Base-by-base conservation (phyloP, 2,888 invertebrate genomes). In the Torymus tubicola region DNA sequence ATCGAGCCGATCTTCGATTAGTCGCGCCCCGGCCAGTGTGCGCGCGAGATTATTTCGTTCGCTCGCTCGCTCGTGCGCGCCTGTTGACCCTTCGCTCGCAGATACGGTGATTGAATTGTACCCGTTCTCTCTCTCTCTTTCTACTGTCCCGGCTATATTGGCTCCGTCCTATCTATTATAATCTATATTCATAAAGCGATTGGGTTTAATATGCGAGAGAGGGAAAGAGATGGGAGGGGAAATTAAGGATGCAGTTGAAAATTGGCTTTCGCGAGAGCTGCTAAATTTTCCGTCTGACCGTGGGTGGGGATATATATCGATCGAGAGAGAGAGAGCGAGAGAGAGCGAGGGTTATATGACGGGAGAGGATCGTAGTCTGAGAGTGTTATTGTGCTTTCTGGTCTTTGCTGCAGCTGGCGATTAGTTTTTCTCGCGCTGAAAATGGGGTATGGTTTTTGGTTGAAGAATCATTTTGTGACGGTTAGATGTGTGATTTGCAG, bases 31-130 rank as follows among this genome's bases (percentile, higher is more conserved):
- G 42, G 42, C 42, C 42, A 42, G 52, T 63, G 65, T 53, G 31
- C 18, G 50, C 63, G 57, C 24, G 21, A 67, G 72, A 68, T 73
- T 79, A 68, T 79, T 73, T 73, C 60, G 57, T 79, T 79, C 61
- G 50, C 2, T 10, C 42, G 42, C 42, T 42, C 31, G 70, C 64
- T 18, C 2, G 5, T 18, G 70, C 64, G 12, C 31, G 70, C 64
- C n/a, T 78, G 65, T 78, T 78, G 78, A 78, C 78, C 72, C 71
- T 65, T 53, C 11, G 61, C 60, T 55, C 61, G 61, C 21, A 21
- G 42, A 70, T 70, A 42, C 50, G 74, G 24, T 70, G 79, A 80
- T 80, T 80, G 74, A 80, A 80, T 80, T 74, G 74, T 60, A 70
- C 65, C 57, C n/a, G 8, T 8, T 31, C 31, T 31, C 31, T 12